Percentiles rank a stretch among this genome's conserved stretches.
phyloP scores from a whole-genome alignment of 2,113 vertebrate species.

The Tringa solitaria region DNA sequence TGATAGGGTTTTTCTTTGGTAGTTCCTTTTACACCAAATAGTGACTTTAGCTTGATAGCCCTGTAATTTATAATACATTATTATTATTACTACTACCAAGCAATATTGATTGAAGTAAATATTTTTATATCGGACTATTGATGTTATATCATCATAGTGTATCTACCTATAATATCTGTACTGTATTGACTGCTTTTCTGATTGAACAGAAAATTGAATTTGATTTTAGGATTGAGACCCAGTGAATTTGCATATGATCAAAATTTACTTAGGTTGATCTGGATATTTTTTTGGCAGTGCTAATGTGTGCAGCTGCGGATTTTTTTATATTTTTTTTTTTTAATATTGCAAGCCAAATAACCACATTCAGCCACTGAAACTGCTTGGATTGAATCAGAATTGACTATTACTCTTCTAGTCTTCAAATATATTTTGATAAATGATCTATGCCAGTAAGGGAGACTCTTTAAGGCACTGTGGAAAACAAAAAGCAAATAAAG shows the following conservation, averaged over 20 bases:
- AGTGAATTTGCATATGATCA: not conserved
- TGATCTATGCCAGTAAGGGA: not conserved
- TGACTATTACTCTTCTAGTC: not conserved
- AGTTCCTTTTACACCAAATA: not conserved
- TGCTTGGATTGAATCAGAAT: not conserved
- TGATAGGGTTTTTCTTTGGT: not conserved
- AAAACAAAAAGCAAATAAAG: not conserved
- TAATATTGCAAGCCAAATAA: not conserved
- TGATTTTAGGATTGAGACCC: not conserved
- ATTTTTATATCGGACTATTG: not conserved
- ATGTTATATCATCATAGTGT: not conserved
- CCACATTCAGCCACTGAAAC: not conserved
- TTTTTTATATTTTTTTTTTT: not conserved
- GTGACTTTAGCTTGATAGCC: not conserved
- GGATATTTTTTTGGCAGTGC: not conserved
- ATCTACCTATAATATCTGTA: not conserved
- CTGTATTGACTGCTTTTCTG: not conserved
- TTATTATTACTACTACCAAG: not conserved
- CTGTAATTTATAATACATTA: not conserved
- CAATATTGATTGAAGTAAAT: not conserved
- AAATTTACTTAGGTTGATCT: not conserved
- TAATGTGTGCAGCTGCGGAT: not conserved
- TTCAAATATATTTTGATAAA: conserved; percentile 25
- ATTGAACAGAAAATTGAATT: not conserved
- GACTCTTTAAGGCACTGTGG: not conserved